Evolutionary conservation across 2,113 vertebrate species (phyloP).

Genomic region (Thryonomys swinderianus): DNA sequence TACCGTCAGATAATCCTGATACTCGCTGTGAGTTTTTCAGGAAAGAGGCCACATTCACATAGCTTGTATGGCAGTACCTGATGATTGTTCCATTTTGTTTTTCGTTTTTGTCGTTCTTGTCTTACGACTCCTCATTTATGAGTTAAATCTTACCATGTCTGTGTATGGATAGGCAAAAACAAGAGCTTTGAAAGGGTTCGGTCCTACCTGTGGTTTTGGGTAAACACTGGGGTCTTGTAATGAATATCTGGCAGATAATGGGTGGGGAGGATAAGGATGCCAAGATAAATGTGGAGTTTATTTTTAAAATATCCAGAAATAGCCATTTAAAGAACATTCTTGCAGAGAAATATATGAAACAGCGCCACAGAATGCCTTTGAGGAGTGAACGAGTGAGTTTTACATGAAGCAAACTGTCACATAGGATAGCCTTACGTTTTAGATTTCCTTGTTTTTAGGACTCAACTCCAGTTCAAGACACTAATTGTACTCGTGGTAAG

Average conservation of each 20-base stretch:
- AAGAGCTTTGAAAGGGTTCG: accelerated
- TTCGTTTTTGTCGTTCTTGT: no score
- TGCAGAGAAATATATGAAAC: not conserved
- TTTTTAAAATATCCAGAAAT: not conserved
- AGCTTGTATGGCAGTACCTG: not conserved
- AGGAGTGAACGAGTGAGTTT: not conserved
- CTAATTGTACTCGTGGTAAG: not conserved
- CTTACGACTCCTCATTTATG: not conserved
- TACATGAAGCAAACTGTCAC: not conserved
- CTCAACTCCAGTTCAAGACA: conserved; percentile 5
- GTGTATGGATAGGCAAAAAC: not conserved
- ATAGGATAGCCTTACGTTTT: not conserved
- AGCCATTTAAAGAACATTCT: not conserved
- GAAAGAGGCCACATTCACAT: not conserved
- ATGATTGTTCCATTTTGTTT: not conserved
- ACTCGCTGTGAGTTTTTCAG: not conserved
- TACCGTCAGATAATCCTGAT: not conserved
- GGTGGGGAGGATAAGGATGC: not conserved
- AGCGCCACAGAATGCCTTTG: not conserved
- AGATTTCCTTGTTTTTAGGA: conserved; percentile 55
- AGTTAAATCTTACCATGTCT: not conserved
- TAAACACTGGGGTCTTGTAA: not conserved
- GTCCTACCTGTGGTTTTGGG: not conserved
- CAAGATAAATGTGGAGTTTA: not conserved
- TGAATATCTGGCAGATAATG: not conserved